Evolutionary conservation across 2,888 invertebrate genomes (phyloP).

Genomic region (Melanostoma mellinum): DNA sequence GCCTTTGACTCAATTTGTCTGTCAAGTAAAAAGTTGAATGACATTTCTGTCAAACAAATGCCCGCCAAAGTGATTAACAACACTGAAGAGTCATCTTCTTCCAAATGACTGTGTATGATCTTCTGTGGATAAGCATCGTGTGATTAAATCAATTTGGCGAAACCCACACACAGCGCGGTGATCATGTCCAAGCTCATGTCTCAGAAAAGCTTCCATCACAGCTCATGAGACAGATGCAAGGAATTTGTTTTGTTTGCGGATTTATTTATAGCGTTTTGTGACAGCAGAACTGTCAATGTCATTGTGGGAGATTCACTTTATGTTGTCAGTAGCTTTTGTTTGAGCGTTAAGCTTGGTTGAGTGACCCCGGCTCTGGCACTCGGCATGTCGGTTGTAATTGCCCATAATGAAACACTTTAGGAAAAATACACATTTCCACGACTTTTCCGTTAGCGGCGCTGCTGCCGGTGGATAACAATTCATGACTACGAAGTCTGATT

Average conservation of each 20-base stretch:
- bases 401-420: constrained; percentile 49
- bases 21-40: constrained; percentile 11
- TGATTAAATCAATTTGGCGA: constrained; percentile 37
- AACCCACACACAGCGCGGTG: constrained; percentile 19
- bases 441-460: constrained; percentile 15
- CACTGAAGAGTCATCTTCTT: not conserved
- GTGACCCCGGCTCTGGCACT: constrained; percentile 23
- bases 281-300: constrained; percentile 34
- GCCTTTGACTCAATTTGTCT: too few species aligned
- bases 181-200: constrained; percentile 11
- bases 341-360: constrained; percentile 15
- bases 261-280: constrained; percentile 21
- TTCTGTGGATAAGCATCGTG: constrained; percentile 40
- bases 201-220: not conserved
- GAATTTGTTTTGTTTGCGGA: constrained; percentile 16
- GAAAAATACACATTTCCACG: constrained; percentile 30
- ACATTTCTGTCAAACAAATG: constrained; percentile 13
- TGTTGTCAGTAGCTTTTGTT: constrained; percentile 9
- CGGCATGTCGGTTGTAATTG: constrained; percentile 36
- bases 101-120: constrained; percentile 5
- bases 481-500: not conserved
- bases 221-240: constrained; percentile 8
- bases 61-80: not conserved
- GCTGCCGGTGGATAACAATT: constrained; percentile 7
- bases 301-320: constrained; percentile 7